Conservation (phyloP, 1,140 invertebrate species). For the Aradophagus sp. region DNA sequence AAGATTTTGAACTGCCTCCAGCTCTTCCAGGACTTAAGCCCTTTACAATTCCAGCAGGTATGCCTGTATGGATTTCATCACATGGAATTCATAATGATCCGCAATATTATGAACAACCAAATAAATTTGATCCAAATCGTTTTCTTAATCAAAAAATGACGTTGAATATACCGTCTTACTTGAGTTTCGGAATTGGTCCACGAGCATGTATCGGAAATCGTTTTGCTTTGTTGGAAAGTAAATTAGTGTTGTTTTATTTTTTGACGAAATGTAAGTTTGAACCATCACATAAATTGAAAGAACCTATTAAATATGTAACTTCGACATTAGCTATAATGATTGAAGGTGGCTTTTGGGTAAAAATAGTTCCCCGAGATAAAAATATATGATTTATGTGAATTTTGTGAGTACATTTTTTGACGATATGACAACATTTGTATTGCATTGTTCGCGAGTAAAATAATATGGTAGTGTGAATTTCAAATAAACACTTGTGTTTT, state of each 20-base stretch:
- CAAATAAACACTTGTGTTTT: no score
- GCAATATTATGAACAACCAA: constrained; percentile 62
- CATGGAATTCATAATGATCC: constrained; percentile 12
- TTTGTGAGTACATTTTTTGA: no score
- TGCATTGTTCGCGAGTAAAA: no score
- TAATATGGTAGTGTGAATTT: no score
- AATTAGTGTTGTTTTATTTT: constrained; percentile 59
- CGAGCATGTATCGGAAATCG: constrained; percentile 66
- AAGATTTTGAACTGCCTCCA: constrained; percentile 24
- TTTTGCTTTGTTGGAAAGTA: constrained; percentile 72
- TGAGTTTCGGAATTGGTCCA: constrained; percentile 50
- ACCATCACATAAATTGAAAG: constrained; percentile 22
- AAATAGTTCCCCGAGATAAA: no score
- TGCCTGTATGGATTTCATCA: constrained; percentile 11
- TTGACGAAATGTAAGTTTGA: constrained; percentile 37
- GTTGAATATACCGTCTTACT: constrained; percentile 24
- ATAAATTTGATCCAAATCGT: constrained; percentile 71
- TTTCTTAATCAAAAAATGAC: constrained; percentile 65
- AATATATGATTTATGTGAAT: no score
- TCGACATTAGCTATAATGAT: neutral
- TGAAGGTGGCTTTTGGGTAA: constrained; percentile 33
- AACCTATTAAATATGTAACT: constrained; percentile 14
- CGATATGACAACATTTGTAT: no score
- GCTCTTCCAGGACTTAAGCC: constrained; percentile 15
- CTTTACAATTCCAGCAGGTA: constrained; percentile 17